Conservation (phyloP, 2,113 vertebrate genomes). For the Herpailurus yagouaroundi region DNA sequence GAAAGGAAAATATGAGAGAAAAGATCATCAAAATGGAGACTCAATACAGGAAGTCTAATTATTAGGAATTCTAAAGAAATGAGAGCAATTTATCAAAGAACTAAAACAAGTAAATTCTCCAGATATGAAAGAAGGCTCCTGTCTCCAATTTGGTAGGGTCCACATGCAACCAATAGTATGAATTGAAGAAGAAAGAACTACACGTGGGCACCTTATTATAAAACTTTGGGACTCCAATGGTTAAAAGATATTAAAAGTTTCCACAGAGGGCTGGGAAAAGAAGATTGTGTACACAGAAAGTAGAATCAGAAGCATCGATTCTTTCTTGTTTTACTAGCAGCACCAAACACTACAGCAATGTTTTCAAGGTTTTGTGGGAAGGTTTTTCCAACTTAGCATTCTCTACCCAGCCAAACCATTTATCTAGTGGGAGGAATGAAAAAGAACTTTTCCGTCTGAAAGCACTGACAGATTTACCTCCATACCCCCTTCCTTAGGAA, state of each 20-base stretch:
- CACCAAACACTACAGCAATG: not conserved
- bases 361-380: not conserved
- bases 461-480: not conserved
- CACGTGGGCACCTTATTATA: not conserved
- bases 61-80: not conserved
- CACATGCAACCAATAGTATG: not conserved
- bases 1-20: not conserved
- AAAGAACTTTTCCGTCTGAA: not conserved
- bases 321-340: not conserved
- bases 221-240: not conserved
- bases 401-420: not conserved
- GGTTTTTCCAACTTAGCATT: not conserved
- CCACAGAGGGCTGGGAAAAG: not conserved
- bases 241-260: not conserved
- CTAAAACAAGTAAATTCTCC: not conserved
- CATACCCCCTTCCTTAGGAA: not conserved
- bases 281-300: not conserved
- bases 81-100: not conserved
- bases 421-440: not conserved
- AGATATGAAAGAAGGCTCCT: not conserved
- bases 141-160: not conserved
- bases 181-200: not conserved
- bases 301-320: not conserved
- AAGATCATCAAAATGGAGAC: not conserved
- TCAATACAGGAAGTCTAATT: not conserved